These are phyloP conservation scores for Schrankia costaestrigalis DNA, from an alignment of 2,888 invertebrate species.

Conservation along the genomic window DNA sequence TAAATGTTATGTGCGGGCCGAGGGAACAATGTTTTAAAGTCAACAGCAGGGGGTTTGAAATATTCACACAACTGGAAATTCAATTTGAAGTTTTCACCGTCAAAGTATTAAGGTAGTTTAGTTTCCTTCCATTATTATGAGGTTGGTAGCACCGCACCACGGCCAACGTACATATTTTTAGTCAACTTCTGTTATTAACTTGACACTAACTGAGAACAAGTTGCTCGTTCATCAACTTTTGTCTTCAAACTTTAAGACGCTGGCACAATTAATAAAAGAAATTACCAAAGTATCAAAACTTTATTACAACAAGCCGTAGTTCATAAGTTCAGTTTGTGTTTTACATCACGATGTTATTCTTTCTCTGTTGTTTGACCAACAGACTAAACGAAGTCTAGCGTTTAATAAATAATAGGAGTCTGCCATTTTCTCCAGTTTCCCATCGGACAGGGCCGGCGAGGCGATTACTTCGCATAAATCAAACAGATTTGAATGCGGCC, in stretches of 20 bases:
- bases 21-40: slow-evolving; percentile 47
- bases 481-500: slow-evolving; percentile 60
- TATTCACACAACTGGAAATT: slow-evolving; percentile 65
- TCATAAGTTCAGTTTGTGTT: slow-evolving; percentile 9
- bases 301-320: slow-evolving; percentile 5
- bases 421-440: slow-evolving; percentile 31
- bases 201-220: slow-evolving; percentile 41
- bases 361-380: slow-evolving; percentile 20
- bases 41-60: slow-evolving; percentile 54
- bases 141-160: slow-evolving; percentile 18
- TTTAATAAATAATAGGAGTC: slow-evolving; percentile 31
- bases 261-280: slow-evolving; percentile 23
- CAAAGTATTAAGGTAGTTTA: slow-evolving; percentile 49
- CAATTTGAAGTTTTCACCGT: slow-evolving; percentile 61
- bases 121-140: slow-evolving; percentile 34
- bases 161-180: slow-evolving; percentile 34
- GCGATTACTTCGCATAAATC: slow-evolving; percentile 63
- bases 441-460: slow-evolving; percentile 39
- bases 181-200: slow-evolving; percentile 39
- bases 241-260: slow-evolving; percentile 18
- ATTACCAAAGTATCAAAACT: slow-evolving; percentile 14
- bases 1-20: slow-evolving; percentile 38
- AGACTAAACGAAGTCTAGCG: slow-evolving; percentile 19
- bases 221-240: slow-evolving; percentile 32
- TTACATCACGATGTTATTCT: slow-evolving; percentile 11